Evolutionary conservation across 2,888 invertebrate species (phyloP).

Genomic region (Caradrina clavipalpis): DNA sequence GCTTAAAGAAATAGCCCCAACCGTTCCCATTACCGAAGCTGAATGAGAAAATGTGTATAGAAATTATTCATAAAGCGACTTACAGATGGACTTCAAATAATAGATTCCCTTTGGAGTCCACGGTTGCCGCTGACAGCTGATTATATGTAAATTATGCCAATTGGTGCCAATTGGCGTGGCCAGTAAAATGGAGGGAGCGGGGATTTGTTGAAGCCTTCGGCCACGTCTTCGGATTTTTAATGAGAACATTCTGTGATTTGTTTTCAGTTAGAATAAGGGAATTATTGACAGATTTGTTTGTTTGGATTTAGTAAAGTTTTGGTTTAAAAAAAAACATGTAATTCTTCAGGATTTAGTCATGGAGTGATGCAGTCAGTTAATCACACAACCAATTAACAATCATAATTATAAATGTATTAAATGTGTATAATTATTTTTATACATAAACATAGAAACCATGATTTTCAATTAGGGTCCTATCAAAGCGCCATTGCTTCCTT

Average conservation of each 20-base stretch:
- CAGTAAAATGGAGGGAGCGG: slow-evolving; percentile 55
- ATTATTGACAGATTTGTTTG: slow-evolving; percentile 31
- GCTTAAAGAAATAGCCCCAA: slow-evolving; percentile 58
- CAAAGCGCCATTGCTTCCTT: too few species aligned
- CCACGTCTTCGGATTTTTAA: slow-evolving; percentile 63
- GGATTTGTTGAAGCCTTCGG: slow-evolving; percentile 59
- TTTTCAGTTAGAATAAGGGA: slow-evolving; percentile 52
- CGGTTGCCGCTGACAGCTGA: slow-evolving; percentile 71
- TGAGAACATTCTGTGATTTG: slow-evolving; percentile 58
- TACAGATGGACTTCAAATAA: slow-evolving; percentile 72
- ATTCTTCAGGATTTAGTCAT: too few species aligned
- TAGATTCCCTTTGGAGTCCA: slow-evolving; percentile 66
- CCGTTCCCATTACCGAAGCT: slow-evolving; percentile 53
- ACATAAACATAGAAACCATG: too few species aligned
- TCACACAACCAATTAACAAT: too few species aligned
- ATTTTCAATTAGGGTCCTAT: too few species aligned
- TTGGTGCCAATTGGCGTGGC: slow-evolving; percentile 67
- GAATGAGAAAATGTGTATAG: slow-evolving; percentile 68
- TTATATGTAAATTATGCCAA: slow-evolving; percentile 73
- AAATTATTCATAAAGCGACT: slow-evolving; percentile 68
- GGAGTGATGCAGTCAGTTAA: too few species aligned
- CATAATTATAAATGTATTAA: too few species aligned
- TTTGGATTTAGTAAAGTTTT: not conserved
- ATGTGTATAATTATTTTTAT: too few species aligned
- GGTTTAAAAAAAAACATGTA: too few species aligned